Conservation (phyloP, 2,888 invertebrate species). For the Hirtodrosophila alboralis region DNA sequence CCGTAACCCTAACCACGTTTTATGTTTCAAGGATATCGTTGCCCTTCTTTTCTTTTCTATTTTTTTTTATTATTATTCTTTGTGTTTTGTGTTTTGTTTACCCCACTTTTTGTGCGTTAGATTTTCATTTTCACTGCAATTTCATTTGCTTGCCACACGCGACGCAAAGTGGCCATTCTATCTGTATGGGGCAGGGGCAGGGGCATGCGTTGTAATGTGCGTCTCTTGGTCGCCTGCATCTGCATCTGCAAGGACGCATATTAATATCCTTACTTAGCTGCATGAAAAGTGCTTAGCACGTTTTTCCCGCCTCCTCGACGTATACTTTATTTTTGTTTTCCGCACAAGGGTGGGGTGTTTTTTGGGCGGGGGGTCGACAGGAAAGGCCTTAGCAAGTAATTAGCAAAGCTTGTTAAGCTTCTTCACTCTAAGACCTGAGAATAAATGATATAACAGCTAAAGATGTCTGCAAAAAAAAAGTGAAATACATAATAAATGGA, state of each 20-base stretch:
- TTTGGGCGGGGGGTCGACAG: background rate
- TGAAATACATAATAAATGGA: background rate
- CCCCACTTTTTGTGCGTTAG: constrained; percentile 74
- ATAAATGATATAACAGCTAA: constrained; percentile 21
- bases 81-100: constrained; percentile 59
- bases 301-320: constrained; percentile 42
- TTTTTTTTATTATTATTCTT: background rate
- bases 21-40: constrained; percentile 75
- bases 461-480: background rate
- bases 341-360: too few relatives aligned
- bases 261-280: constrained; percentile 79
- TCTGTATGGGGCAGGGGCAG: too few relatives aligned
- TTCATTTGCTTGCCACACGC: constrained; percentile 76
- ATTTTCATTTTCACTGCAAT: constrained; percentile 78
- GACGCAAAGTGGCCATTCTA: constrained; percentile 72
- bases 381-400: constrained; percentile 44
- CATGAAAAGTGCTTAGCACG: constrained; percentile 71
- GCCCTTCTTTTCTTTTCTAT: background rate
- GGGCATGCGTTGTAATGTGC: constrained; percentile 4
- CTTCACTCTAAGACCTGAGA: constrained; percentile 11
- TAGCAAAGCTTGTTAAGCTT: constrained; percentile 29
- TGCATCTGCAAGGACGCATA: constrained; percentile 74
- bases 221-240: constrained; percentile 38
- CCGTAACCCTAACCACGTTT: constrained; percentile 41
- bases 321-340: too few relatives aligned